These are phyloP conservation scores for Leguminivora glycinivorella DNA, from an alignment of 1,140 invertebrate genomes.

Conservation along the genomic window DNA sequence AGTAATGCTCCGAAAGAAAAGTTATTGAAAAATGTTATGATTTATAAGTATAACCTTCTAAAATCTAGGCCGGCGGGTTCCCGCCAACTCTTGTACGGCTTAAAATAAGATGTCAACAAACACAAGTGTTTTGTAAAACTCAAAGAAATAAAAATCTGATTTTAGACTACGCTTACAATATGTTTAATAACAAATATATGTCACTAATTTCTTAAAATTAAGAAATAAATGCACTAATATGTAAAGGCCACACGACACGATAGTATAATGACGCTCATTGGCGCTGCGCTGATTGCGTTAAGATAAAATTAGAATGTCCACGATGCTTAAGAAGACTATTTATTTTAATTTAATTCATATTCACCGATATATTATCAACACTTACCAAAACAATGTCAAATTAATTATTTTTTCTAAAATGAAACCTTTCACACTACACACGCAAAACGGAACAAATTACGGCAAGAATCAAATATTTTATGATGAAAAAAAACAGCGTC, in stretches of 20 bases:
- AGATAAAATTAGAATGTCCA: constrained; percentile 26
- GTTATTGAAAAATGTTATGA: background rate
- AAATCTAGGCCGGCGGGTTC: constrained; percentile 44
- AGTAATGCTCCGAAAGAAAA: background rate
- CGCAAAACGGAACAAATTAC: constrained; percentile 70
- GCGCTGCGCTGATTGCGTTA: constrained; percentile 10
- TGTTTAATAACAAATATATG: constrained; percentile 12
- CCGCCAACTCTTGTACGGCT: constrained; percentile 43
- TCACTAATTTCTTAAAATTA: constrained; percentile 6
- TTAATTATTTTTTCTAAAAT: constrained; percentile 58
- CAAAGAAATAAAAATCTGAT: background rate
- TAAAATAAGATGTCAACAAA: constrained; percentile 28
- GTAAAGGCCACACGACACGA: constrained; percentile 18
- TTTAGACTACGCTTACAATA: background rate
- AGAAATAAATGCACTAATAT: constrained; percentile 2
- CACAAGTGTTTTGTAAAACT: background rate
- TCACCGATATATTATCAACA: constrained; percentile 34
- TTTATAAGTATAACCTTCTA: constrained; percentile 58
- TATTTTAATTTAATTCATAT: constrained; percentile 31
- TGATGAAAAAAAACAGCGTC: constrained; percentile 65
- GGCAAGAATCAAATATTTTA: constrained; percentile 62
- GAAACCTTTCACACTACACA: constrained; percentile 49
- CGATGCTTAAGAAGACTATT: constrained; percentile 20
- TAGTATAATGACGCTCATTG: constrained; percentile 46
- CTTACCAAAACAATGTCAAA: constrained; percentile 65